These are phyloP conservation scores for Drosophila pruinosa DNA, from an alignment of 1,140 invertebrate genomes.

Conservation along the genomic window DNA sequence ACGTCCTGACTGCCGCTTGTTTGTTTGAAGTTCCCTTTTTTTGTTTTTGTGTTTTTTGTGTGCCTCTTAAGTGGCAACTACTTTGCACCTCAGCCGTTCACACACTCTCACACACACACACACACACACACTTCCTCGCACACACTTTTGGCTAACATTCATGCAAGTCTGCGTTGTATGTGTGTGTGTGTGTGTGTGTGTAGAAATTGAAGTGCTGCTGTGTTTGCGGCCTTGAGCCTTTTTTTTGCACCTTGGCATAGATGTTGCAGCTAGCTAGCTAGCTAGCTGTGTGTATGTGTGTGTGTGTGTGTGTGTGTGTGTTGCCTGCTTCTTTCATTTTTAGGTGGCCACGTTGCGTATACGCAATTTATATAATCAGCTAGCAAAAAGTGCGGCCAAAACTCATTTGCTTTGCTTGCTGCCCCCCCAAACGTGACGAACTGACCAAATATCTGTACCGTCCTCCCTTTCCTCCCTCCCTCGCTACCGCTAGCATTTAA, in stretches of 20 bases:
- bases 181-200: not conserved
- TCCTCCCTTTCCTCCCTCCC: no score
- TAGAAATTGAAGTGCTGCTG: constrained; percentile 38
- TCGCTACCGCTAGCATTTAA: not conserved
- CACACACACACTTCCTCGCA: not conserved
- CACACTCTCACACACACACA: constrained; percentile 13
- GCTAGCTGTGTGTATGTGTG: not conserved
- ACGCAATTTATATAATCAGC: constrained; percentile 35
- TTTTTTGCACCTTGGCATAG: constrained; percentile 48
- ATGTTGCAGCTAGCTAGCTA: constrained; percentile 32
- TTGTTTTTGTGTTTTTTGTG: not conserved
- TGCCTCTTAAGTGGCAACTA: constrained; percentile 47
- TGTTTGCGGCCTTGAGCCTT: constrained; percentile 42
- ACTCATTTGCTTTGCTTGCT: no score
- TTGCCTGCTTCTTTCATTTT: not conserved
- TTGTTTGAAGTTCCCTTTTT: constrained; percentile 1
- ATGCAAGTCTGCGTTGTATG: no score
- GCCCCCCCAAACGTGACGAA: constrained; percentile 4
- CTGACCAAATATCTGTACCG: not conserved
- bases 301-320: not conserved
- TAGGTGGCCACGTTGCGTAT: constrained; percentile 16
- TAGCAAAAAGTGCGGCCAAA: not conserved
- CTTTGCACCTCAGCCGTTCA: constrained; percentile 44
- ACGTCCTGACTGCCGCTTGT: constrained; percentile 16
- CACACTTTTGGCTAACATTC: not conserved